These are phyloP conservation scores for Anthophora plumipes DNA, from an alignment of 2,888 invertebrate species.

Conservation along the genomic window DNA sequence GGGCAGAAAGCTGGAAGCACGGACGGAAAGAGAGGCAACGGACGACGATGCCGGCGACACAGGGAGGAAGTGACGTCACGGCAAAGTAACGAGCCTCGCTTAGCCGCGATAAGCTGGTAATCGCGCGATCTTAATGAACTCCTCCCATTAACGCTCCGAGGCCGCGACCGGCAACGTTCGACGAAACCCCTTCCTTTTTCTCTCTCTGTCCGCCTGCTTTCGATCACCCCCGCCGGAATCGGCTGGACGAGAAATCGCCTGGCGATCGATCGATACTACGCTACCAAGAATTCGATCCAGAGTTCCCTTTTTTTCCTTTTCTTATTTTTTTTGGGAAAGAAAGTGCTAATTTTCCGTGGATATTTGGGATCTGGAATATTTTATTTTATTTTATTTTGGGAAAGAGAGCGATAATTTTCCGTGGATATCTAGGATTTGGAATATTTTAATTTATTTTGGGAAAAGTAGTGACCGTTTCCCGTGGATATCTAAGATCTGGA, in stretches of 20 bases:
- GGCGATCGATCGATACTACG: slow-evolving; percentile 24
- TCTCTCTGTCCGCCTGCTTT: slow-evolving; percentile 33
- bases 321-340: too few relatives aligned
- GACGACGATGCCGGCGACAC: slow-evolving; percentile 61
- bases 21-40: slow-evolving; percentile 58
- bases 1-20: slow-evolving; percentile 52
- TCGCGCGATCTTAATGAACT: slow-evolving; percentile 80
- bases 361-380: too few relatives aligned
- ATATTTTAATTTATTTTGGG: too few relatives aligned
- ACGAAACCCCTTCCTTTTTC: slow-evolving; percentile 62
- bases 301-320: too few relatives aligned
- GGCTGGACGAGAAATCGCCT: slow-evolving; percentile 3
- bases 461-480: too few relatives aligned
- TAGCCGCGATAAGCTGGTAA: slow-evolving; percentile 75
- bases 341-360: too few relatives aligned
- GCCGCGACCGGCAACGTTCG: slow-evolving; percentile 72
- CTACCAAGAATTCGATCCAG: neutral
- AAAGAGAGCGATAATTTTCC: too few relatives aligned
- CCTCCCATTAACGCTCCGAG: slow-evolving; percentile 78
- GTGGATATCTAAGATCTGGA: too few relatives aligned
- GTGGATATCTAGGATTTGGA: too few relatives aligned
- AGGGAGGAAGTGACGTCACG: slow-evolving; percentile 79
- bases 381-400: too few relatives aligned
- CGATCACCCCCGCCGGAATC: slow-evolving; percentile 50
- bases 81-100: slow-evolving; percentile 78